Conservation (phyloP, 2,797 vertebrate genomes). For the Nothura maculosa region DNA sequence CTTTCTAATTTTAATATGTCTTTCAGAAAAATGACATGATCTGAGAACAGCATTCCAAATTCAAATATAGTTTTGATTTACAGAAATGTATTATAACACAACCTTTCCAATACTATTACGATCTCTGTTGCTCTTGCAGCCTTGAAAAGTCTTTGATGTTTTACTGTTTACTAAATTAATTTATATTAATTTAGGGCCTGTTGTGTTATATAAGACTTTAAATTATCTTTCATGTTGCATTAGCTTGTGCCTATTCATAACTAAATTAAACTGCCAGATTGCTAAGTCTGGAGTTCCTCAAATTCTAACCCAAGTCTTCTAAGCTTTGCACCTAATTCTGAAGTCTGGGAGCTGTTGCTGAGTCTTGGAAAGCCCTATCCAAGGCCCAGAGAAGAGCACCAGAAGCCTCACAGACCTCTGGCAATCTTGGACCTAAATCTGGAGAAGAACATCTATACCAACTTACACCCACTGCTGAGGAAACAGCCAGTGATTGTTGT, state of each 20-base stretch:
- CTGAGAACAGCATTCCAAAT: not conserved
- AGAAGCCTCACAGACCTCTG: not conserved
- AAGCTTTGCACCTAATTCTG: not conserved
- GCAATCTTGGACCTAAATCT: not conserved
- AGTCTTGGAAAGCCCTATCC: not conserved
- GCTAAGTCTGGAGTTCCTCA: not conserved
- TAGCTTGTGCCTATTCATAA: constrained; percentile 16
- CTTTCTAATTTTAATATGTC: constrained; percentile 23
- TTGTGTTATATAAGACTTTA: constrained; percentile 48
- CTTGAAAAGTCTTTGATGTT: constrained; percentile 40
- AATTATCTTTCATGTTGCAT: constrained; percentile 55
- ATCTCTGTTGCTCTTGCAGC: not conserved
- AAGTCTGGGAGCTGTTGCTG: not conserved
- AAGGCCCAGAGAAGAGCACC: not conserved
- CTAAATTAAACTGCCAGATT: constrained; percentile 42
- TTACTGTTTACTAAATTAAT: not conserved
- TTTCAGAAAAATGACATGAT: constrained; percentile 46
- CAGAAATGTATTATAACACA: constrained; percentile 1
- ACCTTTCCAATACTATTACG: not conserved
- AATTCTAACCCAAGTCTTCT: not conserved
- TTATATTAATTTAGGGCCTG: constrained; percentile 42
- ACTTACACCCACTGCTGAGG: not conserved
- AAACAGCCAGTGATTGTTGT: not conserved
- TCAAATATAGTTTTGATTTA: not conserved
- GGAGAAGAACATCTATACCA: not conserved